phyloP scores from a whole-genome alignment of 2,888 invertebrate genomes.

The Artemia sinica region DNA sequence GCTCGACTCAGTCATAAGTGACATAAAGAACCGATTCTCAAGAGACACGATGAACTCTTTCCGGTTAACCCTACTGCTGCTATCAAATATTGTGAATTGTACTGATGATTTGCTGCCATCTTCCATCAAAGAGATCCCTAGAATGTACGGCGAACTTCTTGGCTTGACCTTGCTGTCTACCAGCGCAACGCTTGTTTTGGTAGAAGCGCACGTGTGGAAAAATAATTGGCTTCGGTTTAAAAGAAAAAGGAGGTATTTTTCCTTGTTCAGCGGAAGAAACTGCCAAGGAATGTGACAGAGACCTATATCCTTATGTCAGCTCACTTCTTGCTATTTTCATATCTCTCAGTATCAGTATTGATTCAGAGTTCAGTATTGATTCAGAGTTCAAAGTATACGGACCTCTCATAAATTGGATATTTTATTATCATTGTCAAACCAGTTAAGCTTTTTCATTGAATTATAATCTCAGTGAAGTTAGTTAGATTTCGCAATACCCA shows the following conservation, averaged over 20 bases:
- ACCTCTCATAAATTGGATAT: no score
- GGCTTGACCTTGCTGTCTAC: constrained; percentile 2
- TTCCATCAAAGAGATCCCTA: constrained; percentile 4
- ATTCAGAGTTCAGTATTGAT: no score
- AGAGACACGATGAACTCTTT: constrained; percentile 5
- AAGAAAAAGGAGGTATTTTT: not conserved
- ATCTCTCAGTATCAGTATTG: no score
- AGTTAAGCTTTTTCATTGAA: no score
- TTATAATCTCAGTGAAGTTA: no score
- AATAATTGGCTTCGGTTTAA: not conserved
- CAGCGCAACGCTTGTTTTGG: no score
- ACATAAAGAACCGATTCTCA: constrained; percentile 11
- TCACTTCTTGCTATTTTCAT: no score
- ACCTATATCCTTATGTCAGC: no score
- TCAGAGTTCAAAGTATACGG: no score
- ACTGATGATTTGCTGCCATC: constrained; percentile 11
- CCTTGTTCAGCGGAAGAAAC: not conserved
- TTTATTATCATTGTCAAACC: no score
- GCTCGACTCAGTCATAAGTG: constrained; percentile 10
- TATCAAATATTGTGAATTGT: not conserved
- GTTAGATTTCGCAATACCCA: no score
- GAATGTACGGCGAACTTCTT: not conserved
- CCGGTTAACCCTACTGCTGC: constrained; percentile 12
- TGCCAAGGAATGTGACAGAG: no score
- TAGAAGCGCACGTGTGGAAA: constrained; percentile 8